A percentile compares a stretch with the other conserved stretches of the same genome.
phyloP scores from a whole-genome alignment of 1,140 invertebrate species.

The Conus betulinus region DNA sequence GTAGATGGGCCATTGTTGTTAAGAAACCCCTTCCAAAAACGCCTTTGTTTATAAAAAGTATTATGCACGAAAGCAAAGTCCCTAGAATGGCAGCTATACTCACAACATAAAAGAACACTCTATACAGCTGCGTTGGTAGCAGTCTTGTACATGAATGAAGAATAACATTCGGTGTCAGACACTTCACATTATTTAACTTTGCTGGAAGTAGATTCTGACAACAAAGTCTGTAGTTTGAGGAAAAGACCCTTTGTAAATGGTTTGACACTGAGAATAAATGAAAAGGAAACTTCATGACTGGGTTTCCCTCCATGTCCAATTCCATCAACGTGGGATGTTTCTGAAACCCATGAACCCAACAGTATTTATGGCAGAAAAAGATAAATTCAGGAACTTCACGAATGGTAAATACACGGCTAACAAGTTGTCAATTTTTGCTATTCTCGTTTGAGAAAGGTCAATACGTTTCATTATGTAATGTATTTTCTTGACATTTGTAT shows the following conservation, averaged over 20 bases:
- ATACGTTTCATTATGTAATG: background rate
- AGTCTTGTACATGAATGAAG: conserved; percentile 58
- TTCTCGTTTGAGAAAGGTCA: background rate
- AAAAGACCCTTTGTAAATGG: conserved; percentile 29
- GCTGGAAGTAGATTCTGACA: conserved; percentile 44
- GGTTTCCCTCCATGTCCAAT: background rate
- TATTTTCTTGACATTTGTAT: background rate
- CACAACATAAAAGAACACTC: conserved; percentile 57
- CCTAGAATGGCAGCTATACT: conserved; percentile 49
- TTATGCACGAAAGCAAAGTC: conserved; percentile 25
- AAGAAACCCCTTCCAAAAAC: background rate
- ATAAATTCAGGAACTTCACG: background rate
- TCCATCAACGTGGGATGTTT: background rate
- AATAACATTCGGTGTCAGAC: conserved; percentile 44
- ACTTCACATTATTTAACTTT: conserved; percentile 42
- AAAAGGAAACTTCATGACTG: background rate
- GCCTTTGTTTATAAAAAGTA: background rate
- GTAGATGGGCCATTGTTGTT: background rate
- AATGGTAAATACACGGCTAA: background rate
- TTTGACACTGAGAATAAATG: conserved; percentile 32
- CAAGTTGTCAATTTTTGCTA: background rate
- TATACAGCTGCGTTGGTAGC: conserved; percentile 46
- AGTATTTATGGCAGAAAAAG: background rate
- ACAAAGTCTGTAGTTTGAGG: conserved; percentile 54
- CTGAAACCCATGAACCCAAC: background rate